Percentiles rank a stretch among this genome's conserved stretches.
These are phyloP conservation scores for Apostichopus japonicus DNA, from an alignment of 35 echinoderm and acorn worm genomes.

Conservation along the genomic window DNA sequence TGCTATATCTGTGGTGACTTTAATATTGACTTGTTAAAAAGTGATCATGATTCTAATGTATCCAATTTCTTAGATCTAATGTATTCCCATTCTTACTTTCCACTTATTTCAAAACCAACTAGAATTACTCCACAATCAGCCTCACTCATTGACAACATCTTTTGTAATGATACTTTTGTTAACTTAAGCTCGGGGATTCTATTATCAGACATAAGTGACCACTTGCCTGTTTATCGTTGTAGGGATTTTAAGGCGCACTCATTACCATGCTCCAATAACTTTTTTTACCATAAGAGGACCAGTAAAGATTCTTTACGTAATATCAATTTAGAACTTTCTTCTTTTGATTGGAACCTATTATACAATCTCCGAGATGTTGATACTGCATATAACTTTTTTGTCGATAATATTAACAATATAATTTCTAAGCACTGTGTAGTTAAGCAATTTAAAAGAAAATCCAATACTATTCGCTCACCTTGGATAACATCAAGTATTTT, in stretches of 20 bases:
- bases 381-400: conserved; percentile 19
- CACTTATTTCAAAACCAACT: conserved; percentile 20
- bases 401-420: conserved; percentile 24
- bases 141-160: conserved; percentile 28
- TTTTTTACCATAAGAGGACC: background rate
- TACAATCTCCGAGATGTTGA: conserved; percentile 20
- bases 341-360: background rate
- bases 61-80: background rate
- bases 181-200: conserved; percentile 2
- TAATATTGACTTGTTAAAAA: conserved; percentile 8
- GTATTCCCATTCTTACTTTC: conserved; percentile 17
- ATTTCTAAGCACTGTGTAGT: background rate
- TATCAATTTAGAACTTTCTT: too few relatives aligned
- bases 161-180: conserved; percentile 39
- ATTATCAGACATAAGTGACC: conserved; percentile 18
- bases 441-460: background rate
- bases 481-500: too few relatives aligned
- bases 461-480: too few relatives aligned
- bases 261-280: background rate
- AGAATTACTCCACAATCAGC: background rate
- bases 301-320: conserved; percentile 11
- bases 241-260: conserved; percentile 14
- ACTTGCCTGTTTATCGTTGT: conserved; percentile 18
- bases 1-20: background rate
- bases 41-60: background rate